A percentile compares a stretch with the other conserved stretches of the same genome.
phyloP scores from a whole-genome alignment of 2,797 vertebrate species.

The Euthynnus affinis region DNA sequence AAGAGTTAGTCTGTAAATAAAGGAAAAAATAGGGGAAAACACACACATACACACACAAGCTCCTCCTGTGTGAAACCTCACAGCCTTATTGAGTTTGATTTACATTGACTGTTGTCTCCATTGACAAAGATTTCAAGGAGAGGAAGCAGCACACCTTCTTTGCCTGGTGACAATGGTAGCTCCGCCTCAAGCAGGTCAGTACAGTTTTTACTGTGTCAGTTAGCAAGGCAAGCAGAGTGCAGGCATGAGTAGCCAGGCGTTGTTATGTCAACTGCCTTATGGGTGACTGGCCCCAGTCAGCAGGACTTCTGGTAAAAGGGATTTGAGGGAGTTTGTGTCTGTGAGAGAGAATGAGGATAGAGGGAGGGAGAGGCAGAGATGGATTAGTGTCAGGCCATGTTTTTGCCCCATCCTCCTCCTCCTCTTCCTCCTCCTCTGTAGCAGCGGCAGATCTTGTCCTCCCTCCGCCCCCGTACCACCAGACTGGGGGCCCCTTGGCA shows the following conservation, averaged over 20 bases:
- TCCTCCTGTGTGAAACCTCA: constrained; percentile 41
- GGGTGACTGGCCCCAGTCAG: constrained; percentile 75
- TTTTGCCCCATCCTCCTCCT: constrained; percentile 46
- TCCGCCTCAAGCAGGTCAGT: constrained; percentile 47
- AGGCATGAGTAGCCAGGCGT: constrained; percentile 63
- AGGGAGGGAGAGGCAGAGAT: constrained; percentile 42
- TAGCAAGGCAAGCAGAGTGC: constrained; percentile 59
- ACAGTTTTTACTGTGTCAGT: constrained; percentile 70
- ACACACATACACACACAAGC: constrained; percentile 38
- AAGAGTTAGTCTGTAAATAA: constrained; percentile 54
- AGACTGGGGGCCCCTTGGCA: constrained; percentile 62
- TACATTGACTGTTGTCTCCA: background rate
- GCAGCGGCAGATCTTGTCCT: constrained; percentile 50
- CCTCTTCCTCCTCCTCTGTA: constrained; percentile 11
- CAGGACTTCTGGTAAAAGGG: constrained; percentile 80
- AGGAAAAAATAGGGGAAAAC: constrained; percentile 22
- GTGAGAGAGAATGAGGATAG: constrained; percentile 54
- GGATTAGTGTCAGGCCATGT: constrained; percentile 69
- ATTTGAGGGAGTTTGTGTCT: constrained; percentile 76
- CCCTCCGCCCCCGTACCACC: constrained; percentile 53
- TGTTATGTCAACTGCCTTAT: constrained; percentile 81
- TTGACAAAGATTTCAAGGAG: constrained; percentile 20
- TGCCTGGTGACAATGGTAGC: constrained; percentile 37
- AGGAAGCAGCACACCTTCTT: constrained; percentile 34
- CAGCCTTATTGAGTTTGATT: constrained; percentile 37